Evolutionary conservation across 35 echinoderm and acorn worm genomes (phyloP), one percentile per base, ranked within the genome.

Genomic region (Anneissia japonica): DNA sequence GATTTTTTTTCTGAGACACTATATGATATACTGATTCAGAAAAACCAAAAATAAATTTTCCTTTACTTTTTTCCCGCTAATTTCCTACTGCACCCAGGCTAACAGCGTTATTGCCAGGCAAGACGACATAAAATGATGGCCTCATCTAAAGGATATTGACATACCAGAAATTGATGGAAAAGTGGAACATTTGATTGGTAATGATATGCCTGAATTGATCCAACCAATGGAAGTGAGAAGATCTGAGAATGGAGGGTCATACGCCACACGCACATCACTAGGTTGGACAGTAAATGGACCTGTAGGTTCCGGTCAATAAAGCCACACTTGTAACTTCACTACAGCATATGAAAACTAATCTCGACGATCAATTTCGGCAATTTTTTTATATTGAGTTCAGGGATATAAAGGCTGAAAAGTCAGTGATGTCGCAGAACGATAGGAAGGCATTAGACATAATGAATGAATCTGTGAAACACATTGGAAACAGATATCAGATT

Each of bases 271-370:
- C 0, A 94, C 88, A 12, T 37, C 30, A 0, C 41, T 90, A 29
- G 88, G 88, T 30, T 94, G 84, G 92, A 56, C 82, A 21, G 34
- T 94, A 0, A 82, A 88, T 81, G 92, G 92, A 28, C 92, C 92
- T 41, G 11, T 90, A 34, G 46, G 36, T 31, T 30, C 31, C 19
- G 21, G 7, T 17, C 41, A 32, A 13, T 14, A 7, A 35, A 36
- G 4, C 43, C 51, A 64, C 2, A 23, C 2, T 26, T 64, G 51
- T 26, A 64, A 64, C 21, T 64, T 64, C 26, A 64, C 26, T 23
- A 2, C 9, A 16, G 51, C 5, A 11, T 9, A 11, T 2, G 1
- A 9, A 16, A 43, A 4, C 40, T 14, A 43, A 9, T 11, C 51
- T 64, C 1, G 51, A 64, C 10, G 51, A 64, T 2, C 51, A 64